A percentile compares a stretch with the other conserved stretches of the same genome.
Conservation (phyloP, 2,888 invertebrate genomes). For the Caenorhabditis parvicauda region DNA sequence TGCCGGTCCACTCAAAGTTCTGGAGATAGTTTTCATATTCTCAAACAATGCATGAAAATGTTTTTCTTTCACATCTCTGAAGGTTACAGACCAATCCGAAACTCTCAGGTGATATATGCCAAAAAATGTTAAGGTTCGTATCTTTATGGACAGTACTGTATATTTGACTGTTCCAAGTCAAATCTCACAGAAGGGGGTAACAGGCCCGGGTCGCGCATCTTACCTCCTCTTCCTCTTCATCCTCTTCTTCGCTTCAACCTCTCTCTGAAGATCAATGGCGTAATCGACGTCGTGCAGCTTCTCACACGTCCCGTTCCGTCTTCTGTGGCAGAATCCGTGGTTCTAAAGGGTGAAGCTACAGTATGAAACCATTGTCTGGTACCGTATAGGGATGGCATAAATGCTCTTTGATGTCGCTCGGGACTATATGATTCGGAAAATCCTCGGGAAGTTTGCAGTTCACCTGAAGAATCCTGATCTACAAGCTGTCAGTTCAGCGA, state of each 20-base stretch:
- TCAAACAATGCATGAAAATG: no score
- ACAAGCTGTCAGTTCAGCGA: no score
- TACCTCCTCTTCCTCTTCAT: conserved; percentile 19
- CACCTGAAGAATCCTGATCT: conserved; percentile 1
- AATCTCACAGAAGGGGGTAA: no score
- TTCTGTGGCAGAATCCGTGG: conserved; percentile 46
- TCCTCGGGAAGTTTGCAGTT: conserved; percentile 28
- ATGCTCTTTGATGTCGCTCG: conserved; percentile 22
- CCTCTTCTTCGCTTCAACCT: conserved; percentile 21
- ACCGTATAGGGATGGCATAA: conserved; percentile 39
- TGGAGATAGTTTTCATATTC: no score
- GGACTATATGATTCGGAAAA: conserved; percentile 33
- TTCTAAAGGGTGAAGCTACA: conserved; percentile 23
- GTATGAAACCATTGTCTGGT: background rate
- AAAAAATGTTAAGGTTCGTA: no score
- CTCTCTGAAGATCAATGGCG: conserved; percentile 46
- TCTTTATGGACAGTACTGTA: no score
- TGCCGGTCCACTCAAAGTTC: no score
- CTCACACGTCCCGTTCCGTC: conserved; percentile 19
- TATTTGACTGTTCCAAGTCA: no score
- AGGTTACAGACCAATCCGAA: no score
- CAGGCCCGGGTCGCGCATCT: no score
- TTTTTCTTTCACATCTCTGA: no score
- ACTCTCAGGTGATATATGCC: no score
- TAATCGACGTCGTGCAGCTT: conserved; percentile 50